Conservation (phyloP, 2,888 invertebrate genomes). For the Temnothorax ravouxi region DNA sequence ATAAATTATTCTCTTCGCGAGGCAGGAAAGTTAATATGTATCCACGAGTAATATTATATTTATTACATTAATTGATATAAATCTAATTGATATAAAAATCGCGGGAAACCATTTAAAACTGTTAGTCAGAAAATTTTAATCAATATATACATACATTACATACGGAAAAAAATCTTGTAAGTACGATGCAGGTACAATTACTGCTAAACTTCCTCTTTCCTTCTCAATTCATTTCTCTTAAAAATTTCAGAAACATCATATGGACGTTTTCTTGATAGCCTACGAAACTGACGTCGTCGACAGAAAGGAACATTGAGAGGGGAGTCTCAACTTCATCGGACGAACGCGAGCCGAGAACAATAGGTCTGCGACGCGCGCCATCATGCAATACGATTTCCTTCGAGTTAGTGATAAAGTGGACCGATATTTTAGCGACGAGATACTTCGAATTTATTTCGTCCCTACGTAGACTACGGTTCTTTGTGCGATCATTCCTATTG, state of each 20-base stretch:
- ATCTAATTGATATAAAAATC: background rate
- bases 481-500: constrained; percentile 57
- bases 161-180: background rate
- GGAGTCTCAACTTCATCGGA: constrained; percentile 33
- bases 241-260: constrained; percentile 6
- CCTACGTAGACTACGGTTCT: constrained; percentile 42
- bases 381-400: constrained; percentile 49
- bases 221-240: background rate
- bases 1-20: constrained; percentile 4
- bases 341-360: constrained; percentile 28
- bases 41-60: background rate
- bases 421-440: constrained; percentile 63
- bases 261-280: constrained; percentile 19
- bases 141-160: background rate
- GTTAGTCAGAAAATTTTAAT: constrained; percentile 9
- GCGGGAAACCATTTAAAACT: background rate
- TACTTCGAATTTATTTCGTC: constrained; percentile 60
- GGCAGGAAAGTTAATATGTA: constrained; percentile 6
- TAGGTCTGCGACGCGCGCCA: constrained; percentile 18
- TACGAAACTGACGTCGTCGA: background rate
- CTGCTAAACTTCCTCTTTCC: background rate
- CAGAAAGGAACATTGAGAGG: constrained; percentile 1
- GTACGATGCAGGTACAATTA: background rate
- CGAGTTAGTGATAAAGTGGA: constrained; percentile 58
- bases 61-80: constrained; percentile 19